A percentile compares a stretch with the other conserved stretches of the same genome.
Evolutionary conservation across 2,113 vertebrate genomes (phyloP).

Genomic region (Alligator mississippiensis): DNA sequence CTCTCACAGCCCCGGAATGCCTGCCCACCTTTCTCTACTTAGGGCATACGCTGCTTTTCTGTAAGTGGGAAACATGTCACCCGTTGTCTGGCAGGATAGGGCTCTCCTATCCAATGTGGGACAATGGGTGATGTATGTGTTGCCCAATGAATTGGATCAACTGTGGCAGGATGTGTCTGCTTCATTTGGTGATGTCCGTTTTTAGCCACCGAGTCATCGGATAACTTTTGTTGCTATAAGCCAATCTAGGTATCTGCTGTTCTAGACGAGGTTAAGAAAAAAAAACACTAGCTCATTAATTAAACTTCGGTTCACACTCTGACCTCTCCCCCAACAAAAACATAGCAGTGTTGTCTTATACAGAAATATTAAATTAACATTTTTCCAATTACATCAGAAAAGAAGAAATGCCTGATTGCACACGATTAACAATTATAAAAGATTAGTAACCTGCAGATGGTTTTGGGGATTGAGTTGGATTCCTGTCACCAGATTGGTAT

Average conservation of each 20-base stretch:
- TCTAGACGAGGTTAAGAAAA: not conserved
- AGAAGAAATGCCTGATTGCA: not conserved
- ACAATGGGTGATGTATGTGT: too few relatives aligned
- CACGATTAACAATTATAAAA: not conserved
- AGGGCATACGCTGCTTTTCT: too few relatives aligned
- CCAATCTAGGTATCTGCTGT: accelerated
- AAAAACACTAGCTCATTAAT: accelerated
- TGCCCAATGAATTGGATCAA: too few relatives aligned
- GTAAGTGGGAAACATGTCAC: too few relatives aligned
- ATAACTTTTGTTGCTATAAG: accelerated
- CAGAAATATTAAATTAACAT: not conserved
- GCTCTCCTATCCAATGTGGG: too few relatives aligned
- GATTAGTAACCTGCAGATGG: slow-evolving; percentile 86
- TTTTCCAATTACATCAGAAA: not conserved
- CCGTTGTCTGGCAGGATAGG: too few relatives aligned
- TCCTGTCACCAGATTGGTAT: slow-evolving; percentile 88
- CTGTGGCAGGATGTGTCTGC: too few relatives aligned
- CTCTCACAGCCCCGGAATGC: too few relatives aligned
- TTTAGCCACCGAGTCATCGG: not conserved
- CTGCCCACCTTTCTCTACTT: too few relatives aligned
- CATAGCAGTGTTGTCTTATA: not conserved
- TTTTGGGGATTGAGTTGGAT: slow-evolving; percentile 89
- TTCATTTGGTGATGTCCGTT: too few relatives aligned
- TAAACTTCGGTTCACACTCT: too few relatives aligned
- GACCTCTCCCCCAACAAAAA: not conserved